Conservation (phyloP, 2,888 invertebrate genomes). For the Drosophila subquinaria region DNA sequence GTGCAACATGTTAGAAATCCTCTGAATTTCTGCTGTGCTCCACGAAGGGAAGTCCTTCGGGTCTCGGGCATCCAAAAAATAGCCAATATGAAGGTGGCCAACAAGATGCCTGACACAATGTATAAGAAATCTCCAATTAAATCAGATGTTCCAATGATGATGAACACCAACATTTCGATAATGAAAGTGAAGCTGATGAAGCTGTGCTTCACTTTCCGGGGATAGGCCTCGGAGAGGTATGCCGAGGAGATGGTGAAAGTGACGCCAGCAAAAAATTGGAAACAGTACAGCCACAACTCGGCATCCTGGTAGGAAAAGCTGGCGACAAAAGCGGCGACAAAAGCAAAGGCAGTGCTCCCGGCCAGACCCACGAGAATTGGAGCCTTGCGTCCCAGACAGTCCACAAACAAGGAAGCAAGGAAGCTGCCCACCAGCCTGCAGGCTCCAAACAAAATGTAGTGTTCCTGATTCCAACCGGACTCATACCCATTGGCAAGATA, state of each 20-base stretch:
- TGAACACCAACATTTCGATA: conserved; percentile 50
- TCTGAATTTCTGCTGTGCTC: conserved; percentile 67
- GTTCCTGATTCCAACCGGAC: background rate
- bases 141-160: conserved; percentile 3
- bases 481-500: too few species aligned
- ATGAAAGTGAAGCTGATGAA: conserved; percentile 50
- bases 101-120: conserved; percentile 54
- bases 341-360: conserved; percentile 49
- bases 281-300: conserved; percentile 42
- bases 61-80: conserved; percentile 78
- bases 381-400: conserved; percentile 64
- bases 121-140: conserved; percentile 40
- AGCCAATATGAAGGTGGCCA: conserved; percentile 38
- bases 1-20: background rate
- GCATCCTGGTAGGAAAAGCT: background rate
- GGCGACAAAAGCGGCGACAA: conserved; percentile 41
- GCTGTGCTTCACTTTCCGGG: conserved; percentile 67
- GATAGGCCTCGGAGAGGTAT: conserved; percentile 76
- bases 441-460: conserved; percentile 40
- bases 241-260: conserved; percentile 61
- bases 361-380: conserved; percentile 52
- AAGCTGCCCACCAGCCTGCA: conserved; percentile 57
- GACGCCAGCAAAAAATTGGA: conserved; percentile 65
- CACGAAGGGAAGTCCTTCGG: conserved; percentile 60
- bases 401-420: conserved; percentile 47